phyloP scores from a whole-genome alignment of 2,888 invertebrate species.

The Tethea ocularis region DNA sequence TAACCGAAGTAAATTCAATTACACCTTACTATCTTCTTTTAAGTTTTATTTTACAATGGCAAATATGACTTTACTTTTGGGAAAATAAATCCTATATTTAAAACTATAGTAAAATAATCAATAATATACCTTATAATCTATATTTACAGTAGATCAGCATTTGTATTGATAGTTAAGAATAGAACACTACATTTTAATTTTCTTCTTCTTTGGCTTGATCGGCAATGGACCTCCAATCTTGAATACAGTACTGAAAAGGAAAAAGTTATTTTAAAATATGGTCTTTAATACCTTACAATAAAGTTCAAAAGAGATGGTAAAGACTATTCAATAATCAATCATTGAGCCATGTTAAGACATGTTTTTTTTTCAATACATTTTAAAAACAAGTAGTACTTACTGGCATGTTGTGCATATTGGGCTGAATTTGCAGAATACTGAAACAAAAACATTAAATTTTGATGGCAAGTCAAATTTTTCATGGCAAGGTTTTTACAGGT shows the following conservation, averaged over 20 bases:
- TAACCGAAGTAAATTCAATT: not conserved
- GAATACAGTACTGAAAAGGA: constrained; percentile 92
- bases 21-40: not conserved
- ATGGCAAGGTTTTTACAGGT: too few species aligned
- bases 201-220: constrained; percentile 92
- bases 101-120: not conserved
- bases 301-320: too few species aligned
- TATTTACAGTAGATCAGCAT: constrained; percentile 19
- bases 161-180: not conserved
- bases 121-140: constrained; percentile 25
- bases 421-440: constrained; percentile 98
- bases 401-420: constrained; percentile 99
- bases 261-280: constrained; percentile 19
- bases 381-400: constrained; percentile 84
- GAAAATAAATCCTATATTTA: too few species aligned
- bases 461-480: too few species aligned
- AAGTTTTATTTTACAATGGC: too few species aligned
- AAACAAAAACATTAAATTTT: constrained; percentile 43
- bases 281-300: too few species aligned
- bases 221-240: constrained; percentile 91
- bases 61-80: too few species aligned
- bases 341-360: too few species aligned
- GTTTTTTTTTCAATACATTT: too few species aligned
- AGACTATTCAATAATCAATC: too few species aligned
- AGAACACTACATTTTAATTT: constrained; percentile 81